A percentile compares a stretch with the other conserved stretches of the same genome.
These are phyloP conservation scores for Dicyrtomina minuta DNA, from an alignment of 2,888 invertebrate species.

Conservation along the genomic window DNA sequence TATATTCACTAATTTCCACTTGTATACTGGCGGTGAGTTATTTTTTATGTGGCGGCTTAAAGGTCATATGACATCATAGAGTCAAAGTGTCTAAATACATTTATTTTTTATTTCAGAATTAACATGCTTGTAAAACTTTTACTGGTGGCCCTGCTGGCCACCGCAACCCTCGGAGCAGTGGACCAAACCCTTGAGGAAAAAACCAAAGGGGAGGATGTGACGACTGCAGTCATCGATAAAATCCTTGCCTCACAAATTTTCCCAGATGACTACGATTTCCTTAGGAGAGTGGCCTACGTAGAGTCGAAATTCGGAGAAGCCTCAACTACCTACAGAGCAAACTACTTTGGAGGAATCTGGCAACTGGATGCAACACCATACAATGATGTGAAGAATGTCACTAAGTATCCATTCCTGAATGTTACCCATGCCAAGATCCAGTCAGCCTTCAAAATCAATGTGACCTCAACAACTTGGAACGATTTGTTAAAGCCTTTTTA, in stretches of 20 bases:
- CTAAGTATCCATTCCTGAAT: neutral
- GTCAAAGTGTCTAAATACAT: too few species aligned
- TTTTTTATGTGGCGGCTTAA: too few species aligned
- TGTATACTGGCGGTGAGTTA: too few species aligned
- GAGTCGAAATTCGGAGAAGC: slow-evolving; percentile 36
- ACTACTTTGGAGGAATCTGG: slow-evolving; percentile 42
- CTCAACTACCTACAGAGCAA: slow-evolving; percentile 16
- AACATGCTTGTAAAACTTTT: too few species aligned
- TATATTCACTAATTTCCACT: too few species aligned
- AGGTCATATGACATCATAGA: too few species aligned
- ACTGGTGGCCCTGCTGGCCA: neutral
- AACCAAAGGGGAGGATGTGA: slow-evolving; percentile 32
- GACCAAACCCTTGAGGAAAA: slow-evolving; percentile 5
- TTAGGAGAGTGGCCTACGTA: slow-evolving; percentile 37
- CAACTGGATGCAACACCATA: slow-evolving; percentile 17
- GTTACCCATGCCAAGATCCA: neutral
- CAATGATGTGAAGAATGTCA: neutral
- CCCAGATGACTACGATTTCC: slow-evolving; percentile 31
- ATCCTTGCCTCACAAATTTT: slow-evolving; percentile 30
- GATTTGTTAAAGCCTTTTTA: slow-evolving; percentile 35
- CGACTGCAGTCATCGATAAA: slow-evolving; percentile 16
- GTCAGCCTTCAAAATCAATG: slow-evolving; percentile 26
- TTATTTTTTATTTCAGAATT: too few species aligned
- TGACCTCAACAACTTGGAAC: slow-evolving; percentile 14
- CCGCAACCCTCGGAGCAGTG: neutral